Evolutionary conservation across 1,140 invertebrate genomes (phyloP), one percentile per base, ranked within the genome.

Genomic region (Nasonia longicornis): DNA sequence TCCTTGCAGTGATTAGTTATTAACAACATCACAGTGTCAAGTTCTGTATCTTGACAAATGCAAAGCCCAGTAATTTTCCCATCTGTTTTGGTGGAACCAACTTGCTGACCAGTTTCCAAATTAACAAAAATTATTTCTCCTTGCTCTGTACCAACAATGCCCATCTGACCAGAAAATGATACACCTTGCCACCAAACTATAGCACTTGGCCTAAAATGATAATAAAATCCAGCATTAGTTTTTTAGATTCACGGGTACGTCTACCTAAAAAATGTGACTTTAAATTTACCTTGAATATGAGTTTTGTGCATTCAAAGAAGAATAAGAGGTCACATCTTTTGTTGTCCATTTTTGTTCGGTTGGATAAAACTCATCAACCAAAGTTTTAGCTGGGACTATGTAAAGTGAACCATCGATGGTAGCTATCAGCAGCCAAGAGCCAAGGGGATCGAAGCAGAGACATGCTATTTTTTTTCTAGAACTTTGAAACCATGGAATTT

Each of bases 141-240:
- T 84, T 92, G 91, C 85, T 95, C 94, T 77, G 94, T 95, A 38
- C 94, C 95, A 82, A 96, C 91, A 64, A 96, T 92, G 45, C 93
- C 95, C 84, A 94, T 92, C 79, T 94, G 92, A 84, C 92, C 91
- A 77, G 92, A 92, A 7, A 90, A 88, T 71, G 91, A 90, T 38
- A 93, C 87, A 35, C 94, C 94, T 86, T 94, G 93, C 95, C 95
- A 96, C 95, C 95, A 96, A 2, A 92, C 91, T 64, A 94, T 85
- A 75, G 90, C 89, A 64, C 91, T 91, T 31, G 93, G 92, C 70
- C 90, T 91, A 58, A 82, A 86, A 86, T 45, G 66, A 42, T 11
- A 63, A 45, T 10, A 26, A 69, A 29, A 22, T 11, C 29, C 52
- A 20, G 22, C 3, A 45, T 76, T 76, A 3, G 1, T 35, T 29